Evolutionary conservation across 2,113 vertebrate genomes (phyloP).

Genomic region (Acrocephalus kingi): DNA sequence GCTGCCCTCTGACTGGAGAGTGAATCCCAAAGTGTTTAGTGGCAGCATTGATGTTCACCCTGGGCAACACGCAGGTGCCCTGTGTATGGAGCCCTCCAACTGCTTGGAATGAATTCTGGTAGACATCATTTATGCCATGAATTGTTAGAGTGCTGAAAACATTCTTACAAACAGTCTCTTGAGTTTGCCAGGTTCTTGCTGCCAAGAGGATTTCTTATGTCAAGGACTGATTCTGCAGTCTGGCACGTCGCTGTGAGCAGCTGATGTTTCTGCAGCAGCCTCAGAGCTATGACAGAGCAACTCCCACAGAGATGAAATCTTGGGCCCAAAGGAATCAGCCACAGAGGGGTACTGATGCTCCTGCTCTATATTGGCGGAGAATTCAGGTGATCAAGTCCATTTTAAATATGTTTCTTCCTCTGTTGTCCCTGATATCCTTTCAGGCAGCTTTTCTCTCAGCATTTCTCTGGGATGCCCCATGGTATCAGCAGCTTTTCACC

Average conservation of each 20-base stretch:
- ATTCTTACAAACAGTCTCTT: background rate
- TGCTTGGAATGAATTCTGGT: background rate
- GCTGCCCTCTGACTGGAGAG: background rate
- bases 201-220: background rate
- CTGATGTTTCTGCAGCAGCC: background rate
- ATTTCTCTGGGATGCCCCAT: background rate
- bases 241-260: background rate
- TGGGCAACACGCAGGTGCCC: background rate
- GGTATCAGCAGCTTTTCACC: background rate
- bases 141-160: background rate
- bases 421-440: background rate
- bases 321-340: background rate
- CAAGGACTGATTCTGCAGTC: background rate
- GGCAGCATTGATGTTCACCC: accelerated
- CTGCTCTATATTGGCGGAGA: background rate
- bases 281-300: background rate
- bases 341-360: background rate
- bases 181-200: background rate
- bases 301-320: background rate
- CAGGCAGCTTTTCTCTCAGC: background rate
- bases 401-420: background rate
- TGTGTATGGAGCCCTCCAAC: background rate
- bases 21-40: background rate
- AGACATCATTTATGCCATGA: background rate
- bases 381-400: background rate